These are phyloP conservation scores for Numenius arquata DNA, from an alignment of 2,113 vertebrate species.

Conservation along the genomic window DNA sequence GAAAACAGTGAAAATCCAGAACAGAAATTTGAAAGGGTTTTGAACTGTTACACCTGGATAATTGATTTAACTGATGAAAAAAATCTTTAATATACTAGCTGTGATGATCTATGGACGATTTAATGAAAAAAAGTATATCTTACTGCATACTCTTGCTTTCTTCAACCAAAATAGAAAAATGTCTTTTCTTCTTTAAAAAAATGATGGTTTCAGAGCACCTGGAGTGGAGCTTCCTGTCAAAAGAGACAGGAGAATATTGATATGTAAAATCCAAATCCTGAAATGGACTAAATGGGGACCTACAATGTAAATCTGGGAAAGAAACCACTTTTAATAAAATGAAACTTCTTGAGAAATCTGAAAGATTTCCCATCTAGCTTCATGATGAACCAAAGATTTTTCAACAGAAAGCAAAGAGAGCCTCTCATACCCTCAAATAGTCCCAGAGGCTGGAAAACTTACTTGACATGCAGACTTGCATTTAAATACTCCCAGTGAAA, in stretches of 20 bases:
- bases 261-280: not conserved
- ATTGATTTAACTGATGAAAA: not conserved
- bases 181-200: not conserved
- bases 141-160: not conserved
- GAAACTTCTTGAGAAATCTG: not conserved
- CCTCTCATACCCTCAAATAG: not conserved
- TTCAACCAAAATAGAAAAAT: not conserved
- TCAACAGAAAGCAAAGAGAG: not conserved
- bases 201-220: not conserved
- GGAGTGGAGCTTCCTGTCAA: not conserved
- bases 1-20: not conserved
- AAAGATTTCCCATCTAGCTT: not conserved
- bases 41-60: not conserved
- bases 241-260: not conserved
- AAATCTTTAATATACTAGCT: not conserved
- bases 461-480: not conserved
- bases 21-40: not conserved
- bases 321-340: not conserved
- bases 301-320: not conserved
- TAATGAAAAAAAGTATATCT: not conserved
- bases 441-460: not conserved
- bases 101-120: not conserved
- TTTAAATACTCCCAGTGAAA: not conserved
- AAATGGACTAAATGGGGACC: not conserved
- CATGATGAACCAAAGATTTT: not conserved